phyloP scores from a whole-genome alignment of 2,888 invertebrate genomes.

The Acrocera orbiculus region DNA sequence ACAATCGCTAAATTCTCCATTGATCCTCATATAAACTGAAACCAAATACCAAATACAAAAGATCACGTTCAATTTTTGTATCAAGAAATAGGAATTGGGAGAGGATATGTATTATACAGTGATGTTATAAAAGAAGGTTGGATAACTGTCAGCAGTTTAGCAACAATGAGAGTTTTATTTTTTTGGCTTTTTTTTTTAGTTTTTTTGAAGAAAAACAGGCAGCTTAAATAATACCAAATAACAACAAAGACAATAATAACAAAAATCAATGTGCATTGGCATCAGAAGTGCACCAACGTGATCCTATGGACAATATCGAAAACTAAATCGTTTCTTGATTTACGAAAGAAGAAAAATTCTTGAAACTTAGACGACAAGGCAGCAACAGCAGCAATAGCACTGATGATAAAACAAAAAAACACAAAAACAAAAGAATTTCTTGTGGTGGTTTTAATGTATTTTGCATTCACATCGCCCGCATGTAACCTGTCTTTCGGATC shows the following conservation, averaged over 20 bases:
- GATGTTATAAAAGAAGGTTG: slow-evolving; percentile 2
- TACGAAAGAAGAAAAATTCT: slow-evolving; percentile 5
- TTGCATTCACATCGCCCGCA: slow-evolving; percentile 7
- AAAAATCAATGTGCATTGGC: background rate
- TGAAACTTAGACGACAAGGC: slow-evolving; percentile 2
- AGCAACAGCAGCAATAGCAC: background rate
- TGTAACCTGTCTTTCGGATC: slow-evolving; percentile 6
- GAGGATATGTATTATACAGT: slow-evolving; percentile 1
- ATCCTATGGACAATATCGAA: slow-evolving; percentile 9
- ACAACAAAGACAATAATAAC: slow-evolving; percentile 3
- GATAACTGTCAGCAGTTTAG: background rate
- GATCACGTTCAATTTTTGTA: too few species aligned
- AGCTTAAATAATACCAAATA: background rate
- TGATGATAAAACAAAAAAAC: slow-evolving; percentile 3
- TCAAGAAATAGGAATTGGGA: too few species aligned
- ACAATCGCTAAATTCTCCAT: slow-evolving; percentile 3
- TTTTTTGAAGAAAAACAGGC: background rate
- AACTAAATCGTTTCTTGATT: slow-evolving; percentile 8
- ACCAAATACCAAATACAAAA: too few species aligned
- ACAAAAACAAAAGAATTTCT: background rate
- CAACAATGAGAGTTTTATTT: background rate
- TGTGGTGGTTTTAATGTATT: slow-evolving; percentile 3
- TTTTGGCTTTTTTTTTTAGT: background rate
- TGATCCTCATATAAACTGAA: background rate
- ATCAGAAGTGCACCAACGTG: slow-evolving; percentile 1